Evolutionary conservation across 2,888 invertebrate species (phyloP).

Genomic region (Brenthis daphne): DNA sequence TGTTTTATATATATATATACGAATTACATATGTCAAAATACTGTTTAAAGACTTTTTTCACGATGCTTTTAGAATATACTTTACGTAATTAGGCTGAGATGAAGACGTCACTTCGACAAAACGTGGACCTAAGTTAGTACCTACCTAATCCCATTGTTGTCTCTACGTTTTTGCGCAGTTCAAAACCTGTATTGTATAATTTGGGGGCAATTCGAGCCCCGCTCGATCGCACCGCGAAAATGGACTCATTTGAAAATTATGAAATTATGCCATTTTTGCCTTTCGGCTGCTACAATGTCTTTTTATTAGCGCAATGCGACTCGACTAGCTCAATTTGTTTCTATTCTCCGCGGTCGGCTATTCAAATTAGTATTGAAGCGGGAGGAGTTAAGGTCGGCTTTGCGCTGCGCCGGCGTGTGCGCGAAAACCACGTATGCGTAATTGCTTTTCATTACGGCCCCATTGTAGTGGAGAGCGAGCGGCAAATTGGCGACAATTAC

Average conservation of each 20-base stretch:
- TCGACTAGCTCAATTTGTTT: constrained; percentile 73
- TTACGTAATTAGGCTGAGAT: too few relatives aligned
- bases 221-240: constrained; percentile 19
- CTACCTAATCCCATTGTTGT: too few relatives aligned
- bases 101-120: too few relatives aligned
- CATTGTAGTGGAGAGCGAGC: constrained; percentile 53
- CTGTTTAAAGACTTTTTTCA: not conserved
- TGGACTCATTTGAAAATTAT: constrained; percentile 64
- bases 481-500: constrained; percentile 77
- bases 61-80: not conserved
- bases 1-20: too few relatives aligned
- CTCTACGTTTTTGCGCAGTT: too few relatives aligned
- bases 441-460: constrained; percentile 79
- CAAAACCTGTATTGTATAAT: constrained; percentile 6
- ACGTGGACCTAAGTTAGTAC: too few relatives aligned
- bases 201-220: constrained; percentile 19
- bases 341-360: constrained; percentile 58
- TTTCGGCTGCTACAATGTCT: constrained; percentile 68
- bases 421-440: constrained; percentile 78
- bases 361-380: constrained; percentile 35
- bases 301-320: constrained; percentile 72
- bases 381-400: constrained; percentile 45
- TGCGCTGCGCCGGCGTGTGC: constrained; percentile 43
- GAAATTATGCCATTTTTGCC: constrained; percentile 76
- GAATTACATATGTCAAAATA: not conserved